Evolutionary conservation across 2,888 invertebrate species (phyloP), one percentile per base, ranked within the genome.

Genomic region (Thymelicus lineola): DNA sequence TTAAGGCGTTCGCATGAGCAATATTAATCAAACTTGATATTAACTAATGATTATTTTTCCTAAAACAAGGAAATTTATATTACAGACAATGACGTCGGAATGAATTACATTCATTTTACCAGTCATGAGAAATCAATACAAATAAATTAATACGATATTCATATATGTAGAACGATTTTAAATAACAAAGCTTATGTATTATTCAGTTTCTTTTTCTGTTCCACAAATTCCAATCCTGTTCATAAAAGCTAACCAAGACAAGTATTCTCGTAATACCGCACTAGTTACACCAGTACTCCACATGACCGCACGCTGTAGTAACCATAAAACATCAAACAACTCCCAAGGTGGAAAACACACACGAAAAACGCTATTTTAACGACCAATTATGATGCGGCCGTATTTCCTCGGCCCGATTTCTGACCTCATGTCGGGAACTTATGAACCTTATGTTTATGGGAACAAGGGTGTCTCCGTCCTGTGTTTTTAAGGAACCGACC

Each of bases 311-410:
- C 10, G 53, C 20, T 36, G 57, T 7, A 35, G n/a, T 14, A 20
- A 20, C 53, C 53, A 20, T 53, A 20, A 50, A 64, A 63, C 50
- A 53, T 55, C 50, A 63, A 66, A 59, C 38, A 64, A 59, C 59
- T 59, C 58, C 48, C 46, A 46, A 55, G 28, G 62, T 62, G 50
- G 42, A 58, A 62, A 70, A 70, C 66, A 68, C 55, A 55, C 68
- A 62, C 68, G 62, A 62, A 62, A 68, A 57, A 57, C 62, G 62
- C 38, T 15, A 46, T 62, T 68, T 68, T 68, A 75, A 75, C 75
- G 77, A 75, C 74, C 77, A 78, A 78, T 78, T 78, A 77, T 75
- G 71, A 73, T 73, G 73, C 67, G 71, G 74, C 75, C 74, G 75
- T 75, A 75, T 75, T 77, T 75, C 71, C 68, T 66, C 72, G 70